Evolutionary conservation across 2,113 vertebrate species (phyloP), one percentile per base, ranked within the genome.

Genomic region (Pandion haliaetus): DNA sequence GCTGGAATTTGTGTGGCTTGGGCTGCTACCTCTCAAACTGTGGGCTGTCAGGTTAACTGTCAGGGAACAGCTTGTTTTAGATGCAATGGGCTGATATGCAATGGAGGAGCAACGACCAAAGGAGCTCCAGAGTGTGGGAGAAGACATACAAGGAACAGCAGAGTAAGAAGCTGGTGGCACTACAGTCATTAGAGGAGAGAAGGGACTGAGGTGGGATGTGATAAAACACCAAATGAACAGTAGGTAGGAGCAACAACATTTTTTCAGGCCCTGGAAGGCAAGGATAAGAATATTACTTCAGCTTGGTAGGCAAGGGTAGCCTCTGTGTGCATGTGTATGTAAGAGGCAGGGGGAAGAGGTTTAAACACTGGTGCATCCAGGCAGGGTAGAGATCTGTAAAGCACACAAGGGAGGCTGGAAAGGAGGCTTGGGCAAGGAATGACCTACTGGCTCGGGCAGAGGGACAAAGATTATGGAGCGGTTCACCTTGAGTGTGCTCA

Each of bases 201-300:
- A 67, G 32, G 61, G 23, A 16, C 38, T 8, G 9, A 76, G 58
- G 42, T 52, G 69, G 49, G 44, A 47, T 38, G 18, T 52, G 66
- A 28, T 59, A 82, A 58, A 81, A 50, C 23, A 78, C 10, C 23
- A 72, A 59, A 47, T 14, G 17, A 16, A 23, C 9, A 32, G 18
- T 16, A 50, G 31, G 40, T 66, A 34, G 44, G 34, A 90, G 8
- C 44, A 73, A 8, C 0, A 0, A 10, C 0, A 0, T 59, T 93
- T 74, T 74, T 82, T 55, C 54, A 69, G 65, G 28, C 31, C 25
- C 42, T 44, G 21, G 32, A 49, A 73, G 23, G 44, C 59, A 72
- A 72, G 62, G 47, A 14, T 45, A 47, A 66, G 58, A 40, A 47
- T 49, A n/a, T 66, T 52, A 42, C 17, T 82, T 78, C 23, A 45